These are phyloP conservation scores for Bagarius yarrelli DNA, from an alignment of 2,113 vertebrate genomes.

Conservation along the genomic window DNA sequence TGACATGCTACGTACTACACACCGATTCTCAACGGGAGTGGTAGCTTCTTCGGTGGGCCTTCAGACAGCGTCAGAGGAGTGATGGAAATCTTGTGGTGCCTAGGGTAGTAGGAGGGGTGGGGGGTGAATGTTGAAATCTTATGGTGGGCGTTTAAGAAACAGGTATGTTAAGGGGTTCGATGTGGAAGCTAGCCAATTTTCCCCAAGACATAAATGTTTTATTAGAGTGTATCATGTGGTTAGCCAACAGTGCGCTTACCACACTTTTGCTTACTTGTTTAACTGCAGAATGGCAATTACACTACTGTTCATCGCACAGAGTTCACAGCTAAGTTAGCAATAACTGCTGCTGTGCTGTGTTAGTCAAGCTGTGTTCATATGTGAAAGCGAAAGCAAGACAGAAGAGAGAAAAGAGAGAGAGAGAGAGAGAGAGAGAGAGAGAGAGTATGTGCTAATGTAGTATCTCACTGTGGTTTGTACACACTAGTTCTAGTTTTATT, in stretches of 20 bases:
- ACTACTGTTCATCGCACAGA: constrained; percentile 4
- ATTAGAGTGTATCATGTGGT: background rate
- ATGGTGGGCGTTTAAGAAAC: too few species aligned
- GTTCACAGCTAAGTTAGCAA: constrained; percentile 42
- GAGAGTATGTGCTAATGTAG: background rate
- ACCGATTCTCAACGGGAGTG: too few species aligned
- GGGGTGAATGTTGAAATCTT: too few species aligned
- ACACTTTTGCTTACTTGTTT: constrained; percentile 19
- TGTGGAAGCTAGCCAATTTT: too few species aligned
- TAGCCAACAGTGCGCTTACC: background rate
- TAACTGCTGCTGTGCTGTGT: constrained; percentile 15
- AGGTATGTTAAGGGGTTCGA: too few species aligned
- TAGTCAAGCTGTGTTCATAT: constrained; percentile 8
- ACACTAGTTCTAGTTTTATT: background rate
- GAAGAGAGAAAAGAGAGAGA: background rate
- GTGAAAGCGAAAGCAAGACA: too few species aligned
- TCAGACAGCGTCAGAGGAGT: too few species aligned
- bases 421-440: background rate
- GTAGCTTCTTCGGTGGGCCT: too few species aligned
- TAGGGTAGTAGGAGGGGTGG: too few species aligned
- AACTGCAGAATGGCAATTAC: constrained; percentile 12
- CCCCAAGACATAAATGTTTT: constrained; percentile 1
- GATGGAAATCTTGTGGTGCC: too few species aligned
- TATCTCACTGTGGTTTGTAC: background rate
- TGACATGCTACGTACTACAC: too few species aligned